A percentile compares a stretch with the other conserved stretches of the same genome.
Conservation (phyloP, 2,888 invertebrate genomes). For the Sinelater perroti region DNA sequence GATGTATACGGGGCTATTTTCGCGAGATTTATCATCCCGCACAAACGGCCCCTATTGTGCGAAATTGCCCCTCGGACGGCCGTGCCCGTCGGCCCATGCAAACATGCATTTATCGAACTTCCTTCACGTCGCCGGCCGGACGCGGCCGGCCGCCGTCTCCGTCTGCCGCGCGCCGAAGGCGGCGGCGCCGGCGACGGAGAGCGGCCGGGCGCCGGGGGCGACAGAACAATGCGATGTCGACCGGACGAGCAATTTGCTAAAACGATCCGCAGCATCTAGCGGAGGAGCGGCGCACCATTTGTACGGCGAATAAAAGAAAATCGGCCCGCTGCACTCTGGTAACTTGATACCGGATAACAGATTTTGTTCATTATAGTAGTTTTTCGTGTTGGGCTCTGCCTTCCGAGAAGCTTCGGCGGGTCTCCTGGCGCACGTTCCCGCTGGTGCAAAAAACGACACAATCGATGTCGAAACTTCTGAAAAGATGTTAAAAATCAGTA, state of each 20-base stretch:
- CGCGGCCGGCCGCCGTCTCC: background rate
- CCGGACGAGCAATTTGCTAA: constrained; percentile 55
- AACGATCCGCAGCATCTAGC: constrained; percentile 49
- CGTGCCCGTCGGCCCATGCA: constrained; percentile 41
- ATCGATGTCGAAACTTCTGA: too few relatives aligned
- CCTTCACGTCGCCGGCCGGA: constrained; percentile 23
- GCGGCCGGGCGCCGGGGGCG: too few relatives aligned
- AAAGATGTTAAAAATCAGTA: too few relatives aligned
- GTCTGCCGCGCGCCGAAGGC: background rate
- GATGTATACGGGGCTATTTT: constrained; percentile 38
- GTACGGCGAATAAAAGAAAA: constrained; percentile 49
- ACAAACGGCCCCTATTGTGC: constrained; percentile 41
- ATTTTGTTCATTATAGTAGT: constrained; percentile 31
- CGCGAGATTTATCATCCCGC: constrained; percentile 40
- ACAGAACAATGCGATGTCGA: constrained; percentile 46
- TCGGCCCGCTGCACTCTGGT: constrained; percentile 47
- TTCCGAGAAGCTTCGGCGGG: too few relatives aligned
- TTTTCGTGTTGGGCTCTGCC: constrained; percentile 21
- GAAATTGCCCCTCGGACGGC: constrained; percentile 41
- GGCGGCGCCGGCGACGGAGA: constrained; percentile 4
- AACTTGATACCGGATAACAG: constrained; percentile 34
- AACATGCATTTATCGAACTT: constrained; percentile 36
- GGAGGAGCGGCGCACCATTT: constrained; percentile 47
- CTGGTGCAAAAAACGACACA: too few relatives aligned
- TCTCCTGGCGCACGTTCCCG: too few relatives aligned